Evolutionary conservation across 2,113 vertebrate genomes (phyloP).

Genomic region (Antidorcas marsupialis): DNA sequence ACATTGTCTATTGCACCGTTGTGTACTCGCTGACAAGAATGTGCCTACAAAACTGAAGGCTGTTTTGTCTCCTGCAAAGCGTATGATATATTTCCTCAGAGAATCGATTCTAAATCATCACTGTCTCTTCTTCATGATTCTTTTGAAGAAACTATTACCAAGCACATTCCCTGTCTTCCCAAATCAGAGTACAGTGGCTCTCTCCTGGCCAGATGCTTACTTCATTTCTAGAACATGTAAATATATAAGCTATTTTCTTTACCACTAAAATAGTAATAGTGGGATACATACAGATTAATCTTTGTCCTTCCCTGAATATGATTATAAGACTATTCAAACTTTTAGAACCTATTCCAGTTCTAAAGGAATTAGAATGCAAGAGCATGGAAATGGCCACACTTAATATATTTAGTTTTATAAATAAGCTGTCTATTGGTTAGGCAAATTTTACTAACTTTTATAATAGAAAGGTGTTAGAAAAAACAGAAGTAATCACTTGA

Average conservation of each 20-base stretch:
- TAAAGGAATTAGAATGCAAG: neutral
- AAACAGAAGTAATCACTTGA: neutral
- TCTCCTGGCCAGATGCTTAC: conserved; percentile 17
- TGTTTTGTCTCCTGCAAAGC: conserved; percentile 64
- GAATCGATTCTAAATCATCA: conserved; percentile 55
- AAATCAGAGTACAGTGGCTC: neutral
- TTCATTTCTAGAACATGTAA: conserved; percentile 8
- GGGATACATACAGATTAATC: neutral
- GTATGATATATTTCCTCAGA: conserved; percentile 63
- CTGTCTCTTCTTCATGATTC: conserved; percentile 21
- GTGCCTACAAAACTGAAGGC: conserved; percentile 54
- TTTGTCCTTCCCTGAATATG: neutral
- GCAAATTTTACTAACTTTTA: neutral
- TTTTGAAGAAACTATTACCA: conserved; percentile 62
- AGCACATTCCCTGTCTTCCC: conserved; percentile 44
- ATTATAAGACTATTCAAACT: neutral
- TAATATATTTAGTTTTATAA: neutral
- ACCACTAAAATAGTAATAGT: conserved; percentile 18
- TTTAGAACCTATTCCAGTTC: neutral
- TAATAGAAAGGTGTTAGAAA: neutral
- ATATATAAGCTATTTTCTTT: conserved; percentile 6
- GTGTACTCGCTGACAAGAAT: conserved; percentile 63
- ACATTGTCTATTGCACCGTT: conserved; percentile 10
- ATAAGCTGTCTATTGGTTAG: neutral
- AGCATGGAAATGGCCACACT: neutral